Percentiles rank a stretch among this genome's conserved stretches.
Evolutionary conservation across 2,888 invertebrate genomes (phyloP).

Genomic region (Leptopilina drosophilae): DNA sequence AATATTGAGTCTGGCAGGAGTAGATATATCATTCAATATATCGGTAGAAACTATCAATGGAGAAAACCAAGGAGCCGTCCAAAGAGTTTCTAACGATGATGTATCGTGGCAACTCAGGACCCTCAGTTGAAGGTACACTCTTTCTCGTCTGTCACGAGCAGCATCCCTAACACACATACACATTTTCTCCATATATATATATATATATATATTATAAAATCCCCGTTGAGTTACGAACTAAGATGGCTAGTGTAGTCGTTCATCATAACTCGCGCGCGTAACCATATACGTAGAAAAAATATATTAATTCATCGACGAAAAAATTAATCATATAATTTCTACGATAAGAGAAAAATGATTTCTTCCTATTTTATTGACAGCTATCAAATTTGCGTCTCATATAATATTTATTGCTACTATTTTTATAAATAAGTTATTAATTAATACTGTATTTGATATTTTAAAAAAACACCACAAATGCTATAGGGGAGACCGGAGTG

Average conservation of each 20-base stretch:
- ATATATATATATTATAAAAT: slow-evolving; percentile 27
- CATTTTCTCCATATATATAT: too few species aligned
- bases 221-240: slow-evolving; percentile 56
- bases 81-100: slow-evolving; percentile 68
- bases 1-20: slow-evolving; percentile 53
- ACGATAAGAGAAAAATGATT: too few species aligned
- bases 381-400: too few species aligned
- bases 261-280: slow-evolving; percentile 59
- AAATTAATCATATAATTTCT: slow-evolving; percentile 42
- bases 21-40: slow-evolving; percentile 64
- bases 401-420: too few species aligned
- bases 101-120: slow-evolving; percentile 61
- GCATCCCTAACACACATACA: slow-evolving; percentile 46
- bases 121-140: slow-evolving; percentile 59
- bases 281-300: slow-evolving; percentile 53
- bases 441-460: too few species aligned
- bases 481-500: too few species aligned
- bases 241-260: slow-evolving; percentile 61
- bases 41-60: slow-evolving; percentile 63
- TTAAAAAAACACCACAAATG: too few species aligned
- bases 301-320: slow-evolving; percentile 45
- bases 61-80: slow-evolving; percentile 63
- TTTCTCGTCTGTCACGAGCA: slow-evolving; percentile 50
- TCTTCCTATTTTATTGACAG: too few species aligned
- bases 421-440: too few species aligned